phyloP scores from a whole-genome alignment of 2,888 invertebrate genomes.

The Tinea semifulvella region DNA sequence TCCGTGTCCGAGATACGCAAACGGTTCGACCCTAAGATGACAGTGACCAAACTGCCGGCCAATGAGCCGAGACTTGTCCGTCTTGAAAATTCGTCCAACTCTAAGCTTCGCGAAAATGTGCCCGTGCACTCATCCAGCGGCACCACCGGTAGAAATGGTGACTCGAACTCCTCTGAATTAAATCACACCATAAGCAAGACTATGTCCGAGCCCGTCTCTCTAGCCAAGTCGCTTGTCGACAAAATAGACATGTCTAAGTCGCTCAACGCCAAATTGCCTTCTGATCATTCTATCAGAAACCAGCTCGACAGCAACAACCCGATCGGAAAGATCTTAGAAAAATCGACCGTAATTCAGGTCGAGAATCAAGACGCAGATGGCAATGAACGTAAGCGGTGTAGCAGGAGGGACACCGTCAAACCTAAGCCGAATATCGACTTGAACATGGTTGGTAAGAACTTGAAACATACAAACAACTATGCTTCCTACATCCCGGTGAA shows the following conservation, averaged over 20 bases:
- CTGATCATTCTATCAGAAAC: conserved; percentile 55
- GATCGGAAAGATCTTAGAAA: conserved; percentile 60
- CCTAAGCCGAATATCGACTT: conserved; percentile 31
- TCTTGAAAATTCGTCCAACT: conserved; percentile 1
- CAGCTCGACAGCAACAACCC: conserved; percentile 61
- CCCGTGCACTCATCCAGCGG: background rate
- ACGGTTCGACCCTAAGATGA: conserved; percentile 63
- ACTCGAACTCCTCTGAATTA: background rate
- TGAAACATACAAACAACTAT: conserved; percentile 64
- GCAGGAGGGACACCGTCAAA: conserved; percentile 30
- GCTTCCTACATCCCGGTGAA: conserved; percentile 68
- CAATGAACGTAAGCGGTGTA: conserved; percentile 29
- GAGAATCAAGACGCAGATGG: conserved; percentile 49
- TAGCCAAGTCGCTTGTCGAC: conserved; percentile 41
- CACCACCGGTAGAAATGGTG: background rate
- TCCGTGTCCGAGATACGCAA: conserved; percentile 69
- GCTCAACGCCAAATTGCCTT: conserved; percentile 43
- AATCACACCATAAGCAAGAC: conserved; percentile 48
- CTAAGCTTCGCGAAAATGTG: background rate
- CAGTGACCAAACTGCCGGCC: conserved; percentile 54
- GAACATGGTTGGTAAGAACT: conserved; percentile 50
- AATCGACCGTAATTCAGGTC: conserved; percentile 57
- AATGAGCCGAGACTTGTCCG: conserved; percentile 35
- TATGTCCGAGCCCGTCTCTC: conserved; percentile 48
- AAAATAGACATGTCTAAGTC: conserved; percentile 46